Evolutionary conservation across 2,888 invertebrate species (phyloP), one percentile per base, ranked within the genome.

Genomic region (Chalcosyrphus nemorum): DNA sequence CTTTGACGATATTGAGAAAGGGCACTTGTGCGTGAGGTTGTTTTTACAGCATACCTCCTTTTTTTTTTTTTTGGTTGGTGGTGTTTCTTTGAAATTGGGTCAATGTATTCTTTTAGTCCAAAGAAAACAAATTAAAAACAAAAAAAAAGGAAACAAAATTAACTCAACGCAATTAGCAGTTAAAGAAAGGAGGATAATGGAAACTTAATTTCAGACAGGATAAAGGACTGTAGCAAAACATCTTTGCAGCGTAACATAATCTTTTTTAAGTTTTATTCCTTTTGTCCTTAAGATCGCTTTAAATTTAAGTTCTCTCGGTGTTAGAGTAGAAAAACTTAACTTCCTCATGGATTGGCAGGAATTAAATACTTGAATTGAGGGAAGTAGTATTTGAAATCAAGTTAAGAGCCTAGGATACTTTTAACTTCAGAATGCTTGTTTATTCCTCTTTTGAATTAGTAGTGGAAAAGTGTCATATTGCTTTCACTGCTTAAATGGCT

Each of bases 1-100:
- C 32, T 32, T 32, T 32, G 32, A 17, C 9, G 17, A 45, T 19
- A 19, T 45, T 45, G 21, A 50, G n/a, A 24, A 24, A 24, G n/a
- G 24, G n/a, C 47, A 50, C 47, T 50, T 50, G 21, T 45, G 19
- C 45, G 45, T 45, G 24, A 52, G 52, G 24, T 52, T 52, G 52
- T 29, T 52, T 27, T 13, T 27, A 27, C 13, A 27, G 11, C 11
- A 21, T 45, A 21, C 45, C 45, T 11, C 2, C 13, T 50, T 7
- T 4, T 24, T 6, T n/a, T n/a, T n/a, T n/a, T n/a, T n/a, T n/a
- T n/a, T n/a, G n/a, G n/a, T 0, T 2, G 24, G 13, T n/a, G 21
- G 24, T 24, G 24, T 52, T 52, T 27, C 15, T 1, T 9, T 13
- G 29, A 29, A 50, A 50, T 1, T 52, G 6, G 27, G 52, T 52